phyloP scores from a whole-genome alignment of 2,797 vertebrate species.

The Danio choprae region DNA sequence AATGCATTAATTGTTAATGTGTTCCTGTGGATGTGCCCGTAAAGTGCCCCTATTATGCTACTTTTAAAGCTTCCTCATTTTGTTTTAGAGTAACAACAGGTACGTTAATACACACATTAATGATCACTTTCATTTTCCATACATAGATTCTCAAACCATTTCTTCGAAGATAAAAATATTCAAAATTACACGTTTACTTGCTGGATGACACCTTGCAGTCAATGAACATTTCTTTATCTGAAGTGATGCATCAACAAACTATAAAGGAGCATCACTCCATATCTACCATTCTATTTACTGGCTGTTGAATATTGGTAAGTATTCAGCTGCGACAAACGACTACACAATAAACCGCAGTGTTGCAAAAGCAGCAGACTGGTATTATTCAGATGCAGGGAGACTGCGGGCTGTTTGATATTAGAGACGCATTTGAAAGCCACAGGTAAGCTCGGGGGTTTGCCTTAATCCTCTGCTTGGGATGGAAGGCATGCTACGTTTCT shows the following conservation, averaged over 20 bases:
- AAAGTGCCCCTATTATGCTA: neutral
- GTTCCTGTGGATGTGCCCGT: neutral
- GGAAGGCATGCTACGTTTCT: constrained; percentile 56
- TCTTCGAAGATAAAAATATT: neutral
- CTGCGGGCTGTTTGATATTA: constrained; percentile 56
- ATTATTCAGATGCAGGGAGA: constrained; percentile 60
- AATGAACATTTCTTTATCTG: neutral
- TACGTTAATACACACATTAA: no score
- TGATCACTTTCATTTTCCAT: no score
- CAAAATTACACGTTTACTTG: neutral
- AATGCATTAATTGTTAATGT: neutral
- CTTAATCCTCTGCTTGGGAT: constrained; percentile 68
- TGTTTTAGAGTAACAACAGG: no score
- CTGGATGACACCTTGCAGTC: neutral
- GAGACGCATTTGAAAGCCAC: constrained; percentile 59
- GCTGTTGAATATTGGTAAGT: constrained; percentile 7
- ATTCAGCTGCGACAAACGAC: constrained; percentile 24
- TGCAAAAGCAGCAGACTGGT: constrained; percentile 23
- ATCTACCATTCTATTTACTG: constrained; percentile 14
- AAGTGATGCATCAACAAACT: constrained; percentile 2
- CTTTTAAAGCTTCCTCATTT: no score
- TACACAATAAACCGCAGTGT: constrained; percentile 20
- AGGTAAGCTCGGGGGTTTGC: constrained; percentile 65
- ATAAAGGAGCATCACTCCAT: neutral
- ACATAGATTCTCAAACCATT: no score